These are phyloP conservation scores for Zenarchopterus dispar DNA, from an alignment of 2,797 vertebrate species.

Conservation along the genomic window DNA sequence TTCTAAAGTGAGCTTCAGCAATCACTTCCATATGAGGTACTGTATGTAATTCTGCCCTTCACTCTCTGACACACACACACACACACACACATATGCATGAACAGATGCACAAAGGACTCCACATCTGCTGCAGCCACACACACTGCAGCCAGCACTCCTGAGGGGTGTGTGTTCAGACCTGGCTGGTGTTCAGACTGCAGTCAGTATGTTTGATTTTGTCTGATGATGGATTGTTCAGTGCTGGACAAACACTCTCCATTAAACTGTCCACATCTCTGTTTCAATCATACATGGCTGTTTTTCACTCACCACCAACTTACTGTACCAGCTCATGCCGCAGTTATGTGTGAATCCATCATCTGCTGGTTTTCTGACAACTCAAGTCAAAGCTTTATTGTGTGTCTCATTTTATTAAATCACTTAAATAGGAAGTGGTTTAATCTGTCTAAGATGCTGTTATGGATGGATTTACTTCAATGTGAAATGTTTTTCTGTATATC, in stretches of 20 bases:
- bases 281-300: conserved; percentile 4
- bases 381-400: conserved; percentile 9
- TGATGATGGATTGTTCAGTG: conserved; percentile 40
- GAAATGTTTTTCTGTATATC: conserved; percentile 22
- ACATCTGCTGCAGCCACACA: conserved; percentile 21
- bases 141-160: conserved; percentile 10
- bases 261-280: conserved; percentile 21
- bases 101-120: conserved; percentile 5
- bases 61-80: conserved; percentile 9
- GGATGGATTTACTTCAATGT: background rate
- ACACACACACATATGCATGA: conserved; percentile 8
- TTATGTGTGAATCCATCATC: conserved; percentile 18
- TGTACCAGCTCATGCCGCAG: conserved; percentile 9
- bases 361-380: conserved; percentile 1
- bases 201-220: conserved; percentile 37
- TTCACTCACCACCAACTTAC: conserved; percentile 24
- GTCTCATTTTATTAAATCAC: conserved; percentile 9
- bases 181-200: conserved; percentile 38
- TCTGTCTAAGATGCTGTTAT: conserved; percentile 16
- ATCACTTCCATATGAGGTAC: conserved; percentile 72
- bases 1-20: conserved; percentile 41
- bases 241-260: conserved; percentile 24
- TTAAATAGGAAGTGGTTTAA: background rate
- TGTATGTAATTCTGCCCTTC: background rate
- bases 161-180: conserved; percentile 21